Percentiles rank a stretch among this genome's conserved stretches.
phyloP scores from a whole-genome alignment of 2,113 vertebrate species.

The Oophaga pumilio region DNA sequence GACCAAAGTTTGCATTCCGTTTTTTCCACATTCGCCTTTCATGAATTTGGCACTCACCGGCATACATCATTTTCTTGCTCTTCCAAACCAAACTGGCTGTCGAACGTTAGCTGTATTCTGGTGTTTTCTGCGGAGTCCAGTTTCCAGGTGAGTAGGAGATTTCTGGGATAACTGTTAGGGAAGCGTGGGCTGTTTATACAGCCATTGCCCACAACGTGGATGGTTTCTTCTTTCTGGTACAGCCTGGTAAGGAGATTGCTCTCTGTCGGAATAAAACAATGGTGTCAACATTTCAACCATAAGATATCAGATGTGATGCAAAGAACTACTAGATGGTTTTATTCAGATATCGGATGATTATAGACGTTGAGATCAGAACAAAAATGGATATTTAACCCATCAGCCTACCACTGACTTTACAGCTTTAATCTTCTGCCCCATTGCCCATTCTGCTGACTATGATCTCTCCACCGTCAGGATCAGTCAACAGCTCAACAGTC shows the following conservation, averaged over 20 bases:
- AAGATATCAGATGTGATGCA: slow-evolving; percentile 4
- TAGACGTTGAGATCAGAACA: too few species aligned
- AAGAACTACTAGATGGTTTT: too few species aligned
- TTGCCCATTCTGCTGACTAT: too few species aligned
- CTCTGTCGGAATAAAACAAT: slow-evolving; percentile 83
- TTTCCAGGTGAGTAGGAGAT: slow-evolving; percentile 90
- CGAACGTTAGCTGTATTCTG: slow-evolving; percentile 89
- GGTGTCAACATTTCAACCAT: neutral
- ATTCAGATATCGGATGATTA: too few species aligned
- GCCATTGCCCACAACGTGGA: slow-evolving; percentile 81
- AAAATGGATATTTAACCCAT: too few species aligned
- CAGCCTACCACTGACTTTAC: too few species aligned
- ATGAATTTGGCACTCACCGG: slow-evolving; percentile 76
- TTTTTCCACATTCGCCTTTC: too few species aligned
- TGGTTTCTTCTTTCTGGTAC: slow-evolving; percentile 88
- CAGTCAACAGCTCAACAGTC: too few species aligned
- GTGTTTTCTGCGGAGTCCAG: slow-evolving; percentile 83
- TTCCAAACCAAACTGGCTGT: slow-evolving; percentile 90
- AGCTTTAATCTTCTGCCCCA: too few species aligned
- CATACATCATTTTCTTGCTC: slow-evolving; percentile 92
- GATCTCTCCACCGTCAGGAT: too few species aligned
- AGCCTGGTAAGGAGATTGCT: slow-evolving; percentile 96
- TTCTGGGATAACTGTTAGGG: slow-evolving; percentile 91
- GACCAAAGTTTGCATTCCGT: too few species aligned
- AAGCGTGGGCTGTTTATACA: slow-evolving; percentile 90